These are phyloP conservation scores for Brachionus koreanus DNA, from an alignment of 1,140 invertebrate species.

Conservation along the genomic window DNA sequence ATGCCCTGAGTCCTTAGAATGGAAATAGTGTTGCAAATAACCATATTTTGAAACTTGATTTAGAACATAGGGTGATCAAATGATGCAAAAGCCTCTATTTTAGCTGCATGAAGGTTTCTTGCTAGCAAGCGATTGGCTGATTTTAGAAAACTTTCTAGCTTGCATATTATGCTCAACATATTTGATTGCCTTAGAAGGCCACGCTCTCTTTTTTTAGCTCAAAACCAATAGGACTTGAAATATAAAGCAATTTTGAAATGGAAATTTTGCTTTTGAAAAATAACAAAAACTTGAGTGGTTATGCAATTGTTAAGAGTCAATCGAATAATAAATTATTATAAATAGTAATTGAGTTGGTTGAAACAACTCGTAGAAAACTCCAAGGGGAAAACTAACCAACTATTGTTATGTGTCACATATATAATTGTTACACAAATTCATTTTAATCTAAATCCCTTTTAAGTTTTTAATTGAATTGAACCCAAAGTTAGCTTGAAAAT, in stretches of 20 bases:
- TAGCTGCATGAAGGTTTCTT: neutral
- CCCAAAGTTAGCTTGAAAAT: neutral
- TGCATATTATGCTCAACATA: neutral
- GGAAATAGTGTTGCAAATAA: slow-evolving; percentile 15
- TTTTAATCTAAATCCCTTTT: neutral
- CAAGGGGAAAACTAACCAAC: neutral
- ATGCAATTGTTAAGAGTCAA: slow-evolving; percentile 34
- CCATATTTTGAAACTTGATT: slow-evolving; percentile 24
- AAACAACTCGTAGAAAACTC: neutral
- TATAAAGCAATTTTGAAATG: neutral
- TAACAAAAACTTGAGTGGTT: slow-evolving; percentile 23
- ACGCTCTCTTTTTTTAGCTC: neutral
- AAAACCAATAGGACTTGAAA: slow-evolving; percentile 32
- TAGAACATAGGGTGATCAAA: neutral
- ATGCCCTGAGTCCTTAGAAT: slow-evolving; percentile 6
- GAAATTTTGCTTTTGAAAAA: neutral
- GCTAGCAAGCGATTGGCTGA: neutral
- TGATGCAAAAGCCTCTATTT: neutral
- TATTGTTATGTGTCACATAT: neutral
- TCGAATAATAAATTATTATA: slow-evolving; percentile 43
- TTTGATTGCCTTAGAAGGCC: neutral
- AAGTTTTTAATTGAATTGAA: neutral
- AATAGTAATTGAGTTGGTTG: slow-evolving; percentile 6
- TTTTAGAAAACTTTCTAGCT: neutral
- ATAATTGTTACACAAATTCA: neutral